Conservation (phyloP, 2,797 vertebrate genomes). For the Miichthys miiuy region DNA sequence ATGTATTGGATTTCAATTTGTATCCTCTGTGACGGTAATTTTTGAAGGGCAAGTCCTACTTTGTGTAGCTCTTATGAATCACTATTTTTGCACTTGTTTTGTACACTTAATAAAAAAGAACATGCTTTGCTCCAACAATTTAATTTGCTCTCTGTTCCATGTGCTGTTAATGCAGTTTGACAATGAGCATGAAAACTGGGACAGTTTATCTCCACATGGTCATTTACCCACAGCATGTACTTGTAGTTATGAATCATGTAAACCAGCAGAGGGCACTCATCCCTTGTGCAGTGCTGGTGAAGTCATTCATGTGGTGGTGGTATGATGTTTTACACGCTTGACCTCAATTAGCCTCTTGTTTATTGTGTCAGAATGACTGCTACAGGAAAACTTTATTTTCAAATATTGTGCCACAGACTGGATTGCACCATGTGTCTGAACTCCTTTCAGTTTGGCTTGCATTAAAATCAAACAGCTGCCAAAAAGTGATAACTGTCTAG, state of each 20-base stretch:
- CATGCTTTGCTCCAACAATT: constrained; percentile 79
- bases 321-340: not conserved
- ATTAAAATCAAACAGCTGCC: constrained; percentile 6
- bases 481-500: not conserved
- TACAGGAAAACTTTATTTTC: not conserved
- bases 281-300: not conserved
- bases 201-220: not conserved
- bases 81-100: constrained; percentile 88
- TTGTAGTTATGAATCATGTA: not conserved
- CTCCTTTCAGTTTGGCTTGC: constrained; percentile 1
- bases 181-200: not conserved
- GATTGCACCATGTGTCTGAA: constrained; percentile 2
- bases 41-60: constrained; percentile 76
- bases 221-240: too few species aligned
- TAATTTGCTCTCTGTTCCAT: constrained; percentile 14
- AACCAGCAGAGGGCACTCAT: constrained; percentile 57
- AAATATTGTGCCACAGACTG: not conserved
- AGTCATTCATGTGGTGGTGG: not conserved
- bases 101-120: constrained; percentile 88
- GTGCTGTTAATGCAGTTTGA: not conserved
- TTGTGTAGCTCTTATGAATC: constrained; percentile 83
- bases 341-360: not conserved
- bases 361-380: not conserved
- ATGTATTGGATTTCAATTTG: constrained; percentile 72
- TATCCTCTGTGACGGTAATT: constrained; percentile 72